Base-by-base conservation (phyloP, 1,140 invertebrate species). In the Carcinoscorpius rotundicauda region DNA sequence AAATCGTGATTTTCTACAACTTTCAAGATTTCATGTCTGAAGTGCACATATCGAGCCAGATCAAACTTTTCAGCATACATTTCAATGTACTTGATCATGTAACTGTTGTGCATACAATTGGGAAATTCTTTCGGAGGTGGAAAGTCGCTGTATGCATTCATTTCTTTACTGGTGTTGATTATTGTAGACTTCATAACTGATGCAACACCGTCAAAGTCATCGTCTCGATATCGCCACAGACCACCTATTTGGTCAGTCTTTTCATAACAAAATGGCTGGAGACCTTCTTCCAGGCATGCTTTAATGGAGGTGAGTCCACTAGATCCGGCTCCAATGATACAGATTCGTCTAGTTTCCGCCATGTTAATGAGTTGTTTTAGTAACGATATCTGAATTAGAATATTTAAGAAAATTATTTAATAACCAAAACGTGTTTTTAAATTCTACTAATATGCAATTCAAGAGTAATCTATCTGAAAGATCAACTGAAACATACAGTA, bases 181-280 rank as follows among this genome's bases (percentile, higher is more conserved):
- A 78, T 58, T 52, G 77, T 77, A 2, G 69, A 71, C 52, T 71
- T 69, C 72, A 72, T 72, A 4, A 74, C 73, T 71, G 58, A 76
- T 65, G 66, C 72, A 68, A 64, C 29, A 63, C 76, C 65, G 63
- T 74, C 10, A 5, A 71, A 70, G 5, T 73, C 72, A 4, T 76
- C 71, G 5, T 78, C 75, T 49, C 75, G 52, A 67, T 80, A 83
- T 56, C 79, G 78, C 81, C 81, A 82, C 4, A 82, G 71, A 49
- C 81, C 81, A 5, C 81, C 82, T 52, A 81, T 72, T 65, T 79
- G 74, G 59, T 72, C 58, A 29, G 74, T 75, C 66, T 73, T 75
- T 67, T 82, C 81, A 65, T 76, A 82, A 69, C 80, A 80, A 5
- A 77, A 73, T 0, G 75, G 73, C 57, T 73, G 61, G 53, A 77